Evolutionary conservation across 2,888 invertebrate genomes (phyloP).

Genomic region (Boloria euphrosyne): DNA sequence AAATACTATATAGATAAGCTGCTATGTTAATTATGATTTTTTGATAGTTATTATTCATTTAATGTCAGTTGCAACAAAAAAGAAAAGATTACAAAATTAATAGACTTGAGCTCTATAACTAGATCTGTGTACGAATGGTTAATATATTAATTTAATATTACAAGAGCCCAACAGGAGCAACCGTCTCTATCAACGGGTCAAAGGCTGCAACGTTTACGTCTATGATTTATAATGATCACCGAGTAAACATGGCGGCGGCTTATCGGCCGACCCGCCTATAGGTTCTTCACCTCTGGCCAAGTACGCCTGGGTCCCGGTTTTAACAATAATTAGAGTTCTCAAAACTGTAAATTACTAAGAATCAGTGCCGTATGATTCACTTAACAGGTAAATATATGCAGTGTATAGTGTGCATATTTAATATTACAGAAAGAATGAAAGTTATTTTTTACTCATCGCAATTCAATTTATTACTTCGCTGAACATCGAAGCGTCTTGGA

Average conservation of each 20-base stretch:
- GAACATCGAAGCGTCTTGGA: conserved; percentile 27
- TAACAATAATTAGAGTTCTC: conserved; percentile 10
- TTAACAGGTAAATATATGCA: no score
- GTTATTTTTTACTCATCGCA: conserved; percentile 23
- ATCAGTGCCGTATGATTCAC: neutral
- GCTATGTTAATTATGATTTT: no score
- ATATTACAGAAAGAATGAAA: conserved; percentile 3
- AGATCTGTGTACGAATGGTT: neutral
- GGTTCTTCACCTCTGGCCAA: conserved; percentile 67
- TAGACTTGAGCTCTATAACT: neutral
- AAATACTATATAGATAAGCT: no score
- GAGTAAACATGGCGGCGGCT: conserved; percentile 64
- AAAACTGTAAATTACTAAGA: conserved; percentile 1
- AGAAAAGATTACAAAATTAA: no score
- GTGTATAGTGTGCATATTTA: conserved; percentile 2
- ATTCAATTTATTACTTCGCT: conserved; percentile 35
- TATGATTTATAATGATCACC: conserved; percentile 72
- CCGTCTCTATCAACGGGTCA: conserved; percentile 62
- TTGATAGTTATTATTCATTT: no score
- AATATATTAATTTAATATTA: conserved; percentile 10
- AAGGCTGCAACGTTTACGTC: conserved; percentile 59
- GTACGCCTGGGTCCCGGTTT: conserved; percentile 44
- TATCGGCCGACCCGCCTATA: conserved; percentile 59
- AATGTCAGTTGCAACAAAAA: no score
- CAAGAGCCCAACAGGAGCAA: conserved; percentile 30